phyloP scores from a whole-genome alignment of 2,113 vertebrate genomes.

The Amphiprion ocellaris region DNA sequence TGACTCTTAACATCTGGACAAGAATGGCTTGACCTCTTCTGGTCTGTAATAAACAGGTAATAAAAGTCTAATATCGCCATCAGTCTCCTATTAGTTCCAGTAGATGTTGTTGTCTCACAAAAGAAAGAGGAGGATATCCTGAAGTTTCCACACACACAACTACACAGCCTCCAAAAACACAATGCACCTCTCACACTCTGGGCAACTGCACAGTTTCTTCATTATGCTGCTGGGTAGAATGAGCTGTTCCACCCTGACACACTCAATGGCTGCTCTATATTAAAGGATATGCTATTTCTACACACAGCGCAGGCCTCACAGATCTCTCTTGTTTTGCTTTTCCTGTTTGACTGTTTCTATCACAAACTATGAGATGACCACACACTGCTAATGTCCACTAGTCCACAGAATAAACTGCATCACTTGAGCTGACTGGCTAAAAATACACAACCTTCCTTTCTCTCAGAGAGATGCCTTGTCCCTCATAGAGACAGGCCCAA shows the following conservation, averaged over 20 bases:
- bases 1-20: no score
- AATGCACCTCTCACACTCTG: constrained; percentile 49
- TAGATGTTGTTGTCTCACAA: constrained; percentile 42
- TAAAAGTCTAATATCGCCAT: no score
- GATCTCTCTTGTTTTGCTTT: background rate
- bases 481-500: constrained; percentile 22
- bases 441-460: constrained; percentile 58
- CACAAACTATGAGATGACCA: background rate
- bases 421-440: constrained; percentile 40
- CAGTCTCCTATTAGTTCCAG: constrained; percentile 31
- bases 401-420: constrained; percentile 15
- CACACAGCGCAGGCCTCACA: constrained; percentile 19
- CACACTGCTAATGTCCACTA: no score
- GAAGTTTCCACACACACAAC: constrained; percentile 54
- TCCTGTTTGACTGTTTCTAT: background rate
- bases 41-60: no score
- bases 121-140: constrained; percentile 73
- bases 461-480: constrained; percentile 24
- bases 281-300: constrained; percentile 15
- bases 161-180: constrained; percentile 44
- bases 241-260: constrained; percentile 31
- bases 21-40: no score
- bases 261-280: constrained; percentile 13
- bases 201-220: constrained; percentile 34
- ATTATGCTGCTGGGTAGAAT: constrained; percentile 34